Evolutionary conservation across 2,888 invertebrate species (phyloP), one percentile per base, ranked within the genome.

Genomic region (Heliconius ismenius): DNA sequence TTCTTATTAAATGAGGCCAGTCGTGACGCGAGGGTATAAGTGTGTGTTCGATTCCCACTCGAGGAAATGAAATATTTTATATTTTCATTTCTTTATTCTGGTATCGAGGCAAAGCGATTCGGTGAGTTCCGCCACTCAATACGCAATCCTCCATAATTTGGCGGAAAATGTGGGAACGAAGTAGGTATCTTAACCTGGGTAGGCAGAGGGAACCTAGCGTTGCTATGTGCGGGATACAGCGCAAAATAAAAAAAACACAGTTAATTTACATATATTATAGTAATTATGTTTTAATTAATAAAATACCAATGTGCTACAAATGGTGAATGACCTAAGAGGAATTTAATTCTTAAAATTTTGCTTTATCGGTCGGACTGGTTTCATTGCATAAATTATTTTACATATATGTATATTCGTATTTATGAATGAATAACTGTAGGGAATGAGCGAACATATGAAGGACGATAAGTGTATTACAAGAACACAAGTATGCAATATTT

Each of bases 341-440:
- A 67, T 67, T 39, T 67, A 26, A 26, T 67, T 67, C 39, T 43
- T 67, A 18, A 67, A 67, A 11, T 21, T 65, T 36, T 36, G 36
- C 39, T 67, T 39, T 67, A 43, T 39, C 24, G 13, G 7, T 15
- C 4, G 24, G 24, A 15, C 39, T n/a, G 67, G 67, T 67, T 67
- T 67, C 24, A 43, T 32, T 4, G 36, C 6, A 36, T 65, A n/a
- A 36, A 36, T 36, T 36, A 21, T 4, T 10, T 21, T 7, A 18
- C 18, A 18, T 4, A 4, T 43, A 39, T 2, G 18, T 49, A 49
- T 49, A 49, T 49, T 49, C 49, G 49, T 21, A 49, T 18, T 49
- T 49, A 49, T 49, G 49, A 49, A 49, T 49, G 49, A 49, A 18
- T 49, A 49, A 18, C 18, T 49, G 18, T 7, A 49, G 18, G 2